Base-by-base conservation (phyloP, 2,888 invertebrate species). In the Gortyna flavago region DNA sequence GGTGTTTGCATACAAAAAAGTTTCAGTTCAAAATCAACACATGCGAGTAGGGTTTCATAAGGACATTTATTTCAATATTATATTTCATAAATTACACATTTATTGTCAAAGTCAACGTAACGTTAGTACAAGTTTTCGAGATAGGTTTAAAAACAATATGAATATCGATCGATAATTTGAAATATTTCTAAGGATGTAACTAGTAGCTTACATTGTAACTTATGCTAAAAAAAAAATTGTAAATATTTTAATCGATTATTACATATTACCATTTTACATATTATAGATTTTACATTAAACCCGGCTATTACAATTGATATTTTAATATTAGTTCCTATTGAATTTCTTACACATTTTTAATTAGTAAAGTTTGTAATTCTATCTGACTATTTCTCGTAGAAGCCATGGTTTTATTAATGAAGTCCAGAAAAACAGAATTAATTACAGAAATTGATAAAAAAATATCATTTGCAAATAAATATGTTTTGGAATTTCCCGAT, bases 81-180 rank as follows among this genome's bases (percentile, higher is more conserved):
- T 91, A 94, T 91, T 93, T 91, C 92, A 90, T 94, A 92, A 94
- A 95, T 94, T 95, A 96, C 95, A 96, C 96, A 95, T 95, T 96
- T 96, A 96, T 96, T 96, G 96, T 96, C 96, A 96, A 96, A 96
- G 96, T 96, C 95, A 96, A 96, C 95, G 94, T 95, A 96, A 96
- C 89, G 89, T 92, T 94, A 95, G 94, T 91, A 93, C 92, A 93
- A 94, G 92, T 94, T 93, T 91, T 91, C 85, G 85, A 92, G 91
- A 91, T 86, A 90, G 88, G 80, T 88, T 85, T 80, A 74, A 91
- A 93, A 90, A 80, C 90, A 91, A 88, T 86, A 87, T 87, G 85
- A 89, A 89, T 89, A 87, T 88, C 69, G 81, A 86, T 85, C 66
- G 66, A 85, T 87, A 87, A 90, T 86, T 85, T 90, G 88, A 90